Percentiles rank a stretch among this genome's conserved stretches.
phyloP scores from a whole-genome alignment of 2,888 invertebrate genomes.

The Xestia rhomboidea region DNA sequence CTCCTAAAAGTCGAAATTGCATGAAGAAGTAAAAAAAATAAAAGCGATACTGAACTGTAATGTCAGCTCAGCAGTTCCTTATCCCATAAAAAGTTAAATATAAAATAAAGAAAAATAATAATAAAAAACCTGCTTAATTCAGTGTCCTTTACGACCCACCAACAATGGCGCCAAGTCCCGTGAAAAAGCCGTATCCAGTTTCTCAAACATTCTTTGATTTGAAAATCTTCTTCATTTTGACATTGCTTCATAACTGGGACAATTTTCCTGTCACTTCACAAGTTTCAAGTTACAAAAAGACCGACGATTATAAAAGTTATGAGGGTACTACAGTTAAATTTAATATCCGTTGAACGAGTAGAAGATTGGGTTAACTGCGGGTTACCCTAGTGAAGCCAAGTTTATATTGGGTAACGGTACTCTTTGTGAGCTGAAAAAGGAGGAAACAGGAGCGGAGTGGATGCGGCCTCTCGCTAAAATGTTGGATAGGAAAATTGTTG shows the following conservation, averaged over 20 bases:
- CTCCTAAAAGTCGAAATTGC: background rate
- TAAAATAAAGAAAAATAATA: constrained; percentile 7
- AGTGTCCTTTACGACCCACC: constrained; percentile 22
- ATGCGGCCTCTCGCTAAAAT: constrained; percentile 16
- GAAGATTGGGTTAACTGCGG: constrained; percentile 58
- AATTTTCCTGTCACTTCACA: constrained; percentile 33
- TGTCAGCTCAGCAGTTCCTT: constrained; percentile 13
- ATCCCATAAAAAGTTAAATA: constrained; percentile 17
- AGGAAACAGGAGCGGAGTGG: constrained; percentile 21
- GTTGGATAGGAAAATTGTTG: constrained; percentile 14
- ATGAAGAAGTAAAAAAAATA: background rate
- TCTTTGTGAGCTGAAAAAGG: constrained; percentile 44
- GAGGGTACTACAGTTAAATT: constrained; percentile 53
- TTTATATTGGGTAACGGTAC: constrained; percentile 44
- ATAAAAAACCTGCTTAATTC: constrained; percentile 16
- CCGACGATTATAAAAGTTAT: constrained; percentile 56
- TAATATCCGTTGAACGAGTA: constrained; percentile 54
- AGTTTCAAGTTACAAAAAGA: constrained; percentile 48
- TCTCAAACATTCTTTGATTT: constrained; percentile 24
- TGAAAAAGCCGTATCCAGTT: constrained; percentile 24
- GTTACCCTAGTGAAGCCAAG: constrained; percentile 20
- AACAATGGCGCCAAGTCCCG: constrained; percentile 14
- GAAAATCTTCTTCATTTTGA: constrained; percentile 6
- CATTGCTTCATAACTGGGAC: background rate
- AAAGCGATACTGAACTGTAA: background rate